Conservation (phyloP, 1,140 invertebrate species). For the Adoxophyes honmai region DNA sequence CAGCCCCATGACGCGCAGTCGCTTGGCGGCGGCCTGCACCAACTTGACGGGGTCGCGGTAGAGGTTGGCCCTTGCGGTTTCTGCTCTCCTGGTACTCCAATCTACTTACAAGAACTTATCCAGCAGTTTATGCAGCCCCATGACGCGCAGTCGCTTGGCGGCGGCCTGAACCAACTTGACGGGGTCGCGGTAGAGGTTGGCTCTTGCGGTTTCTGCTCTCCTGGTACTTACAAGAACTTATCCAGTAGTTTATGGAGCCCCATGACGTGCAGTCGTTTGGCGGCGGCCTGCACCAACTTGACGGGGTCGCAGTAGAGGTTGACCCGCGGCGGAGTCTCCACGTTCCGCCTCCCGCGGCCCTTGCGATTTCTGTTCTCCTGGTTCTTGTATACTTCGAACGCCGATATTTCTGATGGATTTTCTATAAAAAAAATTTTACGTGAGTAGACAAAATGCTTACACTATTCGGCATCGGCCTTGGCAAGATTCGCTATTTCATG, state of each 20-base stretch:
- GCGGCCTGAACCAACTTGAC: constrained; percentile 79
- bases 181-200: constrained; percentile 47
- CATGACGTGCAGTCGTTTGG: constrained; percentile 74
- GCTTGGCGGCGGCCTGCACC: constrained; percentile 62
- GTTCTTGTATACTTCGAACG: constrained; percentile 77
- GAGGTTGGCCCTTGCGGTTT: too few species aligned
- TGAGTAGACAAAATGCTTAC: too few species aligned
- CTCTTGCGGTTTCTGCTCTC: too few species aligned
- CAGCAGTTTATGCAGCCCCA: constrained; percentile 70
- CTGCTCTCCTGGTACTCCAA: neutral
- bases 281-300: constrained; percentile 78
- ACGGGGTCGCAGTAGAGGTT: constrained; percentile 61
- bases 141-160: constrained; percentile 75
- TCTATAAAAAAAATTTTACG: constrained; percentile 29
- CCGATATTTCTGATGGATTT: constrained; percentile 68
- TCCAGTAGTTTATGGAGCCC: constrained; percentile 72
- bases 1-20: constrained; percentile 68
- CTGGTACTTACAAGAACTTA: constrained; percentile 65
- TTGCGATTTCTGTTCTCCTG: constrained; percentile 42
- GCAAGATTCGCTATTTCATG: too few species aligned
- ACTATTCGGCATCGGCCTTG: too few species aligned
- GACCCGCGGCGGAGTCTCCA: constrained; percentile 27
- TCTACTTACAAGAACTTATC: constrained; percentile 74
- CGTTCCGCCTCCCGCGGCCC: constrained; percentile 26
- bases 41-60: constrained; percentile 27